Conservation (phyloP, 2,113 vertebrate genomes). For the Cyphomyrus plagiostoma region DNA sequence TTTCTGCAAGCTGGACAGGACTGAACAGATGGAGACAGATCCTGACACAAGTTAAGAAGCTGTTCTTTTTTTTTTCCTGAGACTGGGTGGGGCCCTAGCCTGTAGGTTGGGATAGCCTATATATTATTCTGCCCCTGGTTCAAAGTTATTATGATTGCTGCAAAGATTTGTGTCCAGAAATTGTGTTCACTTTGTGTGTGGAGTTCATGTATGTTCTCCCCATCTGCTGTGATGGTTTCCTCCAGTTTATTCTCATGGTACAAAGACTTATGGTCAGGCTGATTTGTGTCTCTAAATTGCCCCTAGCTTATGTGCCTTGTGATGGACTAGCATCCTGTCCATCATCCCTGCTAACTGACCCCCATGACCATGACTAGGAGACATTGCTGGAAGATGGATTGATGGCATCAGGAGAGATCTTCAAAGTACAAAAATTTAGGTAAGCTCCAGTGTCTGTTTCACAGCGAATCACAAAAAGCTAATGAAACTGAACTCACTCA, state of each 20-base stretch:
- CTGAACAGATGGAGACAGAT: neutral
- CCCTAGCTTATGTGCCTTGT: neutral
- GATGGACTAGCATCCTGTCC: neutral
- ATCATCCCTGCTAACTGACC: neutral
- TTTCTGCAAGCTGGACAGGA: neutral
- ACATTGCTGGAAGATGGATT: neutral
- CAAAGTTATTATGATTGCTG: neutral
- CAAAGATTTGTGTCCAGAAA: neutral
- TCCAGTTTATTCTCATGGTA: neutral
- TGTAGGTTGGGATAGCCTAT: neutral
- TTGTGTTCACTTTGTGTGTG: neutral
- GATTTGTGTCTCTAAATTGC: neutral
- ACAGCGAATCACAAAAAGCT: neutral
- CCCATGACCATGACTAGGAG: neutral
- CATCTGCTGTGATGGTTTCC: neutral
- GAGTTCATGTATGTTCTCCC: neutral
- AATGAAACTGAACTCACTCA: neutral
- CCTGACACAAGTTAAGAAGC: neutral
- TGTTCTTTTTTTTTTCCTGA: neutral
- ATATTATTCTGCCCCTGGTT: neutral
- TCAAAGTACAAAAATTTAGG: neutral
- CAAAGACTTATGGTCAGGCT: neutral
- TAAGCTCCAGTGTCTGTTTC: neutral
- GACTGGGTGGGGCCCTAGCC: neutral
- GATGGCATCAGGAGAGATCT: neutral